Evolutionary conservation across 2,888 invertebrate species (phyloP), one percentile per base, ranked within the genome.

Genomic region (Ectemnius lituratus): DNA sequence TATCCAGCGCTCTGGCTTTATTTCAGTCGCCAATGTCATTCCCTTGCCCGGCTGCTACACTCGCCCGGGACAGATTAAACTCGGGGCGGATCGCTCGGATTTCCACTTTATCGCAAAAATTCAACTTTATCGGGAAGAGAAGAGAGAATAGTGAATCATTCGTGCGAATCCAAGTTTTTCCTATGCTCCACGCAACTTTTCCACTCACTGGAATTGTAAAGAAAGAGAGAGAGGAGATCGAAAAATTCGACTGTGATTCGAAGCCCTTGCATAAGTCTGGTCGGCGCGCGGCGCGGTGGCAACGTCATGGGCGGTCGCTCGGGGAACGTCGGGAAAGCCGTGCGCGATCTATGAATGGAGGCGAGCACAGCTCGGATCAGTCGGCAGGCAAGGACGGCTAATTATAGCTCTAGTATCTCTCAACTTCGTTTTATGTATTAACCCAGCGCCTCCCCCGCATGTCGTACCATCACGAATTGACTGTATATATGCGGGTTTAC

Each of bases 331-430:
- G 67, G 70, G 59, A 73, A 81, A 78, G 74, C 77, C 70, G 37
- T 14, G 14, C 52, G 73, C 73, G 84, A 85, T 89, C 88, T 89
- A 88, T 89, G 89, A 90, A 90, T 89, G 90, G 87, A 87, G 87
- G 85, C 86, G 88, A 83, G 78, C 72, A 16, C 52, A 16, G 52
- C 37, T 84, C 84, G 84, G 84, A 88, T 88, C 86, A 85, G 84
- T 85, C 85, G 84, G 76, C 85, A 83, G 80, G 87, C 90, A 90
- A 88, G 88, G 90, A 88, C 90, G 86, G 86, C 88, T 90, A 90
- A 90, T 90, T 90, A 89, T 90, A 90, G 86, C 83, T 67, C 74
- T 82, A 79, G 82, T 80, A 77, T 83, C 78, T 83, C 70, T 70
- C 67, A 66, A 72, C 78, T 80, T 77, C 73, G 76, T 78, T 75